A percentile compares a stretch with the other conserved stretches of the same genome.
phyloP scores from a whole-genome alignment of 2,888 invertebrate genomes.

The Noctua fimbriata region DNA sequence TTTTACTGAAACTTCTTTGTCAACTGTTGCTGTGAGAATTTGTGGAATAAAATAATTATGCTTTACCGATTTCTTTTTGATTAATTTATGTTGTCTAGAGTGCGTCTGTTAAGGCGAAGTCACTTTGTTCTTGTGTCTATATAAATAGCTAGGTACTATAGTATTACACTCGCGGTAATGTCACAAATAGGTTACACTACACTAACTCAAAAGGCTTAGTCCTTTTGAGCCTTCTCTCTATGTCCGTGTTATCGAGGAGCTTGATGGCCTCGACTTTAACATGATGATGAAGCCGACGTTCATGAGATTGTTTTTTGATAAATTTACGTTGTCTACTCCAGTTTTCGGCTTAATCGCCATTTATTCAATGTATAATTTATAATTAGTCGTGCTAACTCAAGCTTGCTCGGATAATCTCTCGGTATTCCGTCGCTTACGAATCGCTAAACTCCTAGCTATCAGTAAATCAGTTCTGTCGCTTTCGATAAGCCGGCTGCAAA shows the following conservation, averaged over 20 bases:
- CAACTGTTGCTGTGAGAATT: constrained; percentile 18
- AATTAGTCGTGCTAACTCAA: constrained; percentile 26
- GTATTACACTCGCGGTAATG: too few species aligned
- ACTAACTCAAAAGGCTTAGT: too few species aligned
- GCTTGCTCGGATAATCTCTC: constrained; percentile 38
- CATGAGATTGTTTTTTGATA: too few species aligned
- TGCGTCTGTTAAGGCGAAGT: too few species aligned
- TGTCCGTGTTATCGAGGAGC: too few species aligned
- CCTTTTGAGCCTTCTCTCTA: too few species aligned
- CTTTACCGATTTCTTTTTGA: not conserved
- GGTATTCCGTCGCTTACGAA: constrained; percentile 40
- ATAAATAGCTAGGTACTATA: too few species aligned
- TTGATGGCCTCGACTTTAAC: too few species aligned
- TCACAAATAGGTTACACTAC: too few species aligned
- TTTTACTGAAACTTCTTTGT: constrained; percentile 30
- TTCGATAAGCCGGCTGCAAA: constrained; percentile 52
- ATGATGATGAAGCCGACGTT: too few species aligned
- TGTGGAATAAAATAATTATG: not conserved
- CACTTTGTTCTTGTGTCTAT: too few species aligned
- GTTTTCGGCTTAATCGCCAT: constrained; percentile 27
- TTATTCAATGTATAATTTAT: constrained; percentile 32
- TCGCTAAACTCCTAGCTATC: constrained; percentile 52
- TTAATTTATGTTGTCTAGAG: constrained; percentile 9
- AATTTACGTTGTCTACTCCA: constrained; percentile 12
- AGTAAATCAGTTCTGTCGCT: constrained; percentile 54